Conservation (phyloP, 2,113 vertebrate genomes). For the Chionomys nivalis region DNA sequence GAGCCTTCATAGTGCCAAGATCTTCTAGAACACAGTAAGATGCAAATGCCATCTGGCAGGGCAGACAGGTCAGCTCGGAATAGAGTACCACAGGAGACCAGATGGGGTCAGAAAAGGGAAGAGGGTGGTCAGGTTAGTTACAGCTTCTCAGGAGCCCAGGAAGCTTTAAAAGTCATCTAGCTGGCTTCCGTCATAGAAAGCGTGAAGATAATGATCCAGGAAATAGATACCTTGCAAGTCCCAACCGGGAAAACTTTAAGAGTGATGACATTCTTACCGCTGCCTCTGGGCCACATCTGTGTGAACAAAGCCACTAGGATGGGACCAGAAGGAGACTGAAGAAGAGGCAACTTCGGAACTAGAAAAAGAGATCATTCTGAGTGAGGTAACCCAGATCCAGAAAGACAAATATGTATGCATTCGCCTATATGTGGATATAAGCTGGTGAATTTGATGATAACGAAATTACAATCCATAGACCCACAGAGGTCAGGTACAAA, state of each 20-base stretch:
- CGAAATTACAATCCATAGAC: not conserved
- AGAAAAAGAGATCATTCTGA: not conserved
- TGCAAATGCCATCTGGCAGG: not conserved
- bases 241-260: not conserved
- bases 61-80: not conserved
- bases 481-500: not conserved
- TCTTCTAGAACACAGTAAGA: not conserved
- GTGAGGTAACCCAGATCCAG: not conserved
- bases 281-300: not conserved
- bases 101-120: not conserved
- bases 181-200: not conserved
- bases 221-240: slow-evolving; percentile 18
- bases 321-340: not conserved
- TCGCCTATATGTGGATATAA: not conserved
- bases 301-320: not conserved
- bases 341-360: not conserved
- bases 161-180: not conserved
- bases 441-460: not conserved
- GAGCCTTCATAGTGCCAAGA: not conserved
- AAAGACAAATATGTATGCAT: not conserved
- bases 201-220: not conserved
- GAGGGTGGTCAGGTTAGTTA: too few relatives aligned
- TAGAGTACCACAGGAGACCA: not conserved
- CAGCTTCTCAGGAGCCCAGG: not conserved
- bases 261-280: not conserved